Conservation (phyloP, 2,113 vertebrate genomes). For the Accipiter cooperii region DNA sequence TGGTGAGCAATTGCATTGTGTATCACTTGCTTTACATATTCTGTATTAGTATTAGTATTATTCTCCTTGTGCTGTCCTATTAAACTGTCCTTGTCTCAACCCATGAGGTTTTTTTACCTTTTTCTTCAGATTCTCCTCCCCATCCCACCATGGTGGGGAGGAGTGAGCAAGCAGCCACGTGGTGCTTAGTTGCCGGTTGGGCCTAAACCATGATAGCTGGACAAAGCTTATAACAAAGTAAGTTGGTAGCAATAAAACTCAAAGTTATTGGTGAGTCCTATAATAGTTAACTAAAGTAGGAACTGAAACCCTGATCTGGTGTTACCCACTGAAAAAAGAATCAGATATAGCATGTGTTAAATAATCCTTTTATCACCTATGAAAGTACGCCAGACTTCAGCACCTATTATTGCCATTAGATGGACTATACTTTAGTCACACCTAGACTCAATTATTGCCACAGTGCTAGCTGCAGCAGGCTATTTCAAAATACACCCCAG, state of each 20-base stretch:
- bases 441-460: slow-evolving; percentile 1
- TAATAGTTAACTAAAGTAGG: not conserved
- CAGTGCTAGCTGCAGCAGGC: not conserved
- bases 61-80: too few relatives aligned
- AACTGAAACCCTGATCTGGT: not conserved
- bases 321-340: not conserved
- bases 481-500: slow-evolving; percentile 4
- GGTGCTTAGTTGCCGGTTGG: too few relatives aligned
- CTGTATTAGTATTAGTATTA: too few relatives aligned
- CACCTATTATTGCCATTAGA: not conserved
- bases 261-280: not conserved
- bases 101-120: too few relatives aligned
- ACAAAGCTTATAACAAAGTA: not conserved
- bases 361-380: slow-evolving; percentile 34
- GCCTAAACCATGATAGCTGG: too few relatives aligned
- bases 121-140: too few relatives aligned
- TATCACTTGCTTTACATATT: too few relatives aligned
- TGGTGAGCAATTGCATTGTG: too few relatives aligned
- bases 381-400: not conserved
- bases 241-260: not conserved
- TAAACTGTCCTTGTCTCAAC: too few relatives aligned
- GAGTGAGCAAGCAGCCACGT: too few relatives aligned
- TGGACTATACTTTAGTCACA: not conserved
- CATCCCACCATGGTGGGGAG: too few relatives aligned
- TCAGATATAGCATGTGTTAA: slow-evolving; percentile 3